Percentiles rank a stretch among this genome's conserved stretches.
Conservation (phyloP, 35 echinoderm and acorn worm species). For the Lytechinus variegatus region DNA sequence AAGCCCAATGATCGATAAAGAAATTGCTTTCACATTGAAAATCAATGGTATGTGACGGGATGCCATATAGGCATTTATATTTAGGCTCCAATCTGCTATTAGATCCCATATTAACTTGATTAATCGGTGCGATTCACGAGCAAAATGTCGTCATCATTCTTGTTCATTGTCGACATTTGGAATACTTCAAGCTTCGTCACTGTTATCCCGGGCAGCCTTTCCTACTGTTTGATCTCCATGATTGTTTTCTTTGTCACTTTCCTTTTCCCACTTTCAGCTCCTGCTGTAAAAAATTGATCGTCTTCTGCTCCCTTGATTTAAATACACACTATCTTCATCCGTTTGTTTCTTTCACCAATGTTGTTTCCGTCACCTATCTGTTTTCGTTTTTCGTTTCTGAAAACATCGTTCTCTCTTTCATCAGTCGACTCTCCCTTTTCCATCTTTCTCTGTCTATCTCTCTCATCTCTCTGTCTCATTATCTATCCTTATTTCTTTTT, state of each 20-base stretch:
- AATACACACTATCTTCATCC: not conserved
- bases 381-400: not conserved
- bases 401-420: not conserved
- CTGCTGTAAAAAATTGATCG: not conserved
- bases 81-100: not conserved
- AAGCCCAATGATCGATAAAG: not conserved
- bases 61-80: not conserved
- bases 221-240: too few species aligned
- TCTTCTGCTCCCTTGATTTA: not conserved
- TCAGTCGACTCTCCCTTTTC: not conserved
- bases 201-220: not conserved
- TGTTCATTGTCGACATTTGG: not conserved
- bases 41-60: not conserved
- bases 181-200: not conserved
- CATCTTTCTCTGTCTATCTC: too few species aligned
- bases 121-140: not conserved
- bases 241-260: not conserved
- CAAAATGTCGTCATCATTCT: not conserved
- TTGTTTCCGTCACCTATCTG: not conserved
- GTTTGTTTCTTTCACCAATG: not conserved
- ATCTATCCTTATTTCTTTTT: too few species aligned
- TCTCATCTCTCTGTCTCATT: too few species aligned
- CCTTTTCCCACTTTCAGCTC: not conserved
- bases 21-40: not conserved
- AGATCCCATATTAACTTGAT: not conserved